Conservation (phyloP, 2,113 vertebrate species). For the Danionella cerebrum region DNA sequence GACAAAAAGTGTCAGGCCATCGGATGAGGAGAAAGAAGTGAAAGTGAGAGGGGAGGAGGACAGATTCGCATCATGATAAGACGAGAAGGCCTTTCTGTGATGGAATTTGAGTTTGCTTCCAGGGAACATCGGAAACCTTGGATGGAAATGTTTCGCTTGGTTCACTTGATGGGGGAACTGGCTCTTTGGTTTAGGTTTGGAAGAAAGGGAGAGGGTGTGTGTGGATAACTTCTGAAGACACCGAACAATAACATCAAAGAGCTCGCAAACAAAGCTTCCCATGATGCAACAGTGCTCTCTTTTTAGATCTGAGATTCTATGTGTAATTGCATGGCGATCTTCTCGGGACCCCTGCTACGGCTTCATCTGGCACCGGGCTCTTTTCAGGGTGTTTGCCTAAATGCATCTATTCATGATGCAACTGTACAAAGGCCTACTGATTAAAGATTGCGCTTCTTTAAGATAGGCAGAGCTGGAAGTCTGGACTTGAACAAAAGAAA, state of each 20-base stretch:
- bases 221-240: conserved; percentile 41
- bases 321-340: conserved; percentile 52
- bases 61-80: conserved; percentile 7
- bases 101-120: conserved; percentile 13
- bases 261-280: conserved; percentile 38
- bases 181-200: not conserved
- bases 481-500: conserved; percentile 42
- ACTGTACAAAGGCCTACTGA: conserved; percentile 41
- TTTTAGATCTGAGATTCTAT: conserved; percentile 51
- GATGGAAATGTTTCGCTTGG: not conserved
- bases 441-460: conserved; percentile 28
- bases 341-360: conserved; percentile 25
- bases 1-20: conserved; percentile 31
- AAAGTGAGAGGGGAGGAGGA: not conserved
- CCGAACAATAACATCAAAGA: conserved; percentile 58
- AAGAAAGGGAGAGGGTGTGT: not conserved
- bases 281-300: conserved; percentile 46
- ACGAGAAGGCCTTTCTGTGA: not conserved
- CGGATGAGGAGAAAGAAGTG: conserved; percentile 30
- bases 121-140: not conserved
- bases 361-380: conserved; percentile 5
- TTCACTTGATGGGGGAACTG: not conserved
- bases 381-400: conserved; percentile 37
- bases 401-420: conserved; percentile 46
- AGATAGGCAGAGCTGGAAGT: conserved; percentile 34